These are phyloP conservation scores for Eleginops maclovinus DNA, from an alignment of 2,113 vertebrate species.

Conservation along the genomic window DNA sequence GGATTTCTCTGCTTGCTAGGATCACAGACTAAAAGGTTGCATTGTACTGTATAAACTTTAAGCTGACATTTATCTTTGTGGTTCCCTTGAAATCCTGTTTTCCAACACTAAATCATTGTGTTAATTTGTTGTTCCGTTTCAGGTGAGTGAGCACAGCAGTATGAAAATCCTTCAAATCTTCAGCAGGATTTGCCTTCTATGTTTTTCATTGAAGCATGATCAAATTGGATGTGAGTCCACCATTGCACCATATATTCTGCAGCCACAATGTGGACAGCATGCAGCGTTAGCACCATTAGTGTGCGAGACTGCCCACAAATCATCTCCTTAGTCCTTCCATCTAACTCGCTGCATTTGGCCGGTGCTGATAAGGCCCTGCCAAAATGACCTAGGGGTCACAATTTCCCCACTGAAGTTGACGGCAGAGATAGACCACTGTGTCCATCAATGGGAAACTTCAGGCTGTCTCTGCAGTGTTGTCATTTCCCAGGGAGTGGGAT, in stretches of 20 bases:
- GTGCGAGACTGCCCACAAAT: constrained; percentile 65
- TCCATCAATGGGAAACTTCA: constrained; percentile 82
- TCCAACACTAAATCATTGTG: constrained; percentile 33
- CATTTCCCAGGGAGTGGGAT: constrained; percentile 68
- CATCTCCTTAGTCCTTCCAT: constrained; percentile 65
- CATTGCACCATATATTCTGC: constrained; percentile 40
- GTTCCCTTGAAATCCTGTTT: constrained; percentile 38
- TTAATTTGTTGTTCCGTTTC: constrained; percentile 35
- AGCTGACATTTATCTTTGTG: constrained; percentile 62
- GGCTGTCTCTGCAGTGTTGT: constrained; percentile 75
- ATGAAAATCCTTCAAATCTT: constrained; percentile 1
- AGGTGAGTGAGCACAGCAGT: neutral
- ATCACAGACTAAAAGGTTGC: constrained; percentile 65
- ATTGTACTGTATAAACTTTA: constrained; percentile 62
- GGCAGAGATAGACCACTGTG: constrained; percentile 74
- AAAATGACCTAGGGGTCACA: constrained; percentile 75
- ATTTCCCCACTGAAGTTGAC: constrained; percentile 72
- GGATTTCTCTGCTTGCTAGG: constrained; percentile 63
- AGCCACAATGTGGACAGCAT: constrained; percentile 42
- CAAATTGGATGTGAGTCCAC: constrained; percentile 25
- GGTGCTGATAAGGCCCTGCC: constrained; percentile 69
- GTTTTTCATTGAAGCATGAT: constrained; percentile 35
- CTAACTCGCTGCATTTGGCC: constrained; percentile 69
- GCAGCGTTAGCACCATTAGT: constrained; percentile 48
- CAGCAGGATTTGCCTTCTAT: constrained; percentile 1